Evolutionary conservation across 2,797 vertebrate genomes (phyloP).

Genomic region (Vultur gryphus): DNA sequence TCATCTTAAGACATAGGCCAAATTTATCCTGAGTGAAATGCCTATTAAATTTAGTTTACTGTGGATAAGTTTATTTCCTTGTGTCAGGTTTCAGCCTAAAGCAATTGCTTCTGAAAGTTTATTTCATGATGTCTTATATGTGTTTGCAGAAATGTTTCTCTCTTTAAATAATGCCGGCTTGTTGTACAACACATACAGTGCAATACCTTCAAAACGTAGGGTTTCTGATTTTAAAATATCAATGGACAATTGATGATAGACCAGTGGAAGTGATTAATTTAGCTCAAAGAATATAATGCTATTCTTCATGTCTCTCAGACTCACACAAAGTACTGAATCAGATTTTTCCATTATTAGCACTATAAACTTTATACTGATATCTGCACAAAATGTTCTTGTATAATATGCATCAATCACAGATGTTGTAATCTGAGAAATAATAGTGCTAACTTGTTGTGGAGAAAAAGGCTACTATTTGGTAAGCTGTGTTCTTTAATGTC

Average conservation of each 20-base stretch:
- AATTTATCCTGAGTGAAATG: not conserved
- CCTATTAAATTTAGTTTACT: not conserved
- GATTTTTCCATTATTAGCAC: constrained; percentile 27
- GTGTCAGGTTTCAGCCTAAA: constrained; percentile 12
- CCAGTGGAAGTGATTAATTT: constrained; percentile 29
- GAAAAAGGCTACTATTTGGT: not conserved
- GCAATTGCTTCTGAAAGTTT: constrained; percentile 31
- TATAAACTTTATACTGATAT: constrained; percentile 2
- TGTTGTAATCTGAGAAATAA: constrained; percentile 23
- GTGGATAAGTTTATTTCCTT: not conserved
- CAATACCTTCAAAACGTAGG: not conserved
- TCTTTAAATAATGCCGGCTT: constrained; percentile 24
- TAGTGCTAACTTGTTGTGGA: not conserved
- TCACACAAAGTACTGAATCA: not conserved
- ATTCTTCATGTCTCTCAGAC: constrained; percentile 2
- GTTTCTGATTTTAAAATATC: constrained; percentile 29
- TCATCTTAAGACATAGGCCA: not conserved
- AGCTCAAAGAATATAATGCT: not conserved
- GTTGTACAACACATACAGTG: constrained; percentile 13
- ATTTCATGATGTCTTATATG: not conserved
- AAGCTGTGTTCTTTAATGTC: constrained; percentile 13
- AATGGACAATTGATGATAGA: not conserved
- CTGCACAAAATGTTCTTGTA: not conserved
- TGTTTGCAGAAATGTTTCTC: constrained; percentile 17
- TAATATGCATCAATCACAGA: not conserved